Conservation (phyloP, 1,140 invertebrate genomes). For the Manduca sexta region DNA sequence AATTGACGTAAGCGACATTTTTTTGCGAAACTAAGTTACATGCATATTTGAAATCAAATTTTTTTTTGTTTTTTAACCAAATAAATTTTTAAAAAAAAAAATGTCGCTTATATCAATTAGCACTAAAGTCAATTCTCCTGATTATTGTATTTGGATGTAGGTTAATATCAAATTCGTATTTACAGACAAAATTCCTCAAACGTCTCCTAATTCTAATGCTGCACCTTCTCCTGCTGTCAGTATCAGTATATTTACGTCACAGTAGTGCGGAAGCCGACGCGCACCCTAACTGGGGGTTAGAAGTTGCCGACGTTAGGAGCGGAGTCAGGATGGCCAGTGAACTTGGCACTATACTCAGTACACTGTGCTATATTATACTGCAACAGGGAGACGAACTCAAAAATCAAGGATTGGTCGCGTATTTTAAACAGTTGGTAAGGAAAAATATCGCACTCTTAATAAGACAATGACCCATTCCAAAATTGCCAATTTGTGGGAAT, state of each 20-base stretch:
- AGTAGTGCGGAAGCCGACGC: constrained; percentile 70
- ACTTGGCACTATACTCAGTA: constrained; percentile 87
- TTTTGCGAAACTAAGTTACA: too few relatives aligned
- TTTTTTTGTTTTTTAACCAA: too few relatives aligned
- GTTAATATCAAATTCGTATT: constrained; percentile 1
- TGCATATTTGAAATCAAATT: too few relatives aligned
- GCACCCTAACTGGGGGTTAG: constrained; percentile 50
- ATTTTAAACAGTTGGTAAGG: constrained; percentile 93
- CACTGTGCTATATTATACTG: constrained; percentile 90
- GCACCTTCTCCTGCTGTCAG: constrained; percentile 90
- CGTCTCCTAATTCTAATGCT: constrained; percentile 89
- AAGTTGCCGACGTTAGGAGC: constrained; percentile 58
- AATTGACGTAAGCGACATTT: too few relatives aligned
- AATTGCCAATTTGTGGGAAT: too few relatives aligned
- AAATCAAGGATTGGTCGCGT: constrained; percentile 92
- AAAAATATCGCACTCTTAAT: not conserved
- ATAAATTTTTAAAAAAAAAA: too few relatives aligned
- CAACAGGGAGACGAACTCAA: constrained; percentile 95
- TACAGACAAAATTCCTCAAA: constrained; percentile 92
- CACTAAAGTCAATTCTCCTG: too few relatives aligned
- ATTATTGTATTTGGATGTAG: not conserved
- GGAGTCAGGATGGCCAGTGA: constrained; percentile 85
- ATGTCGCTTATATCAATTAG: too few relatives aligned
- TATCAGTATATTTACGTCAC: constrained; percentile 92
- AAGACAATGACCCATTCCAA: too few relatives aligned